Percentiles rank a stretch among this genome's conserved stretches.
Conservation (phyloP, 2,888 invertebrate genomes). For the Entomobrya proxima region DNA sequence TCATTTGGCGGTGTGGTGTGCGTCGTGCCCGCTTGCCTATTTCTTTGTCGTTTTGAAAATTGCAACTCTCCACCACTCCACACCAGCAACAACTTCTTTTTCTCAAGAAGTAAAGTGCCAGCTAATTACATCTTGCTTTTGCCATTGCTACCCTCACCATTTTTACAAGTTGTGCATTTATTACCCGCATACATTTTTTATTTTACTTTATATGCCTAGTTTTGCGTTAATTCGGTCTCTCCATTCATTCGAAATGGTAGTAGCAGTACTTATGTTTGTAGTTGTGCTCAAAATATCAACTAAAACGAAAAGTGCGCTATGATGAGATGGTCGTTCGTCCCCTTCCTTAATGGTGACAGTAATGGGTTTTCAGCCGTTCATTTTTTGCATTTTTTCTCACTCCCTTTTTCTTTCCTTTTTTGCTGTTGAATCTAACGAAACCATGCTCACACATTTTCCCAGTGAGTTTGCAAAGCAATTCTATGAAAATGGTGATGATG, state of each 20-base stretch:
- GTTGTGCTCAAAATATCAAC: not conserved
- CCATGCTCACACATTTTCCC: constrained; percentile 23
- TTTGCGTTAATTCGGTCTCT: not conserved
- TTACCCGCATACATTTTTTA: constrained; percentile 30
- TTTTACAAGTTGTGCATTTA: not conserved
- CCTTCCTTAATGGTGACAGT: constrained; percentile 68
- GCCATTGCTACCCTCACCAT: not conserved
- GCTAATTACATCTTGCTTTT: constrained; percentile 58
- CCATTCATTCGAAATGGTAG: constrained; percentile 23
- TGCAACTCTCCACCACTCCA: constrained; percentile 16
- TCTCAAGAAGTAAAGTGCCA: constrained; percentile 53
- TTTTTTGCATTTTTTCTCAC: constrained; percentile 60
- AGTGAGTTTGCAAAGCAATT: constrained; percentile 61
- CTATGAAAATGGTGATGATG: constrained; percentile 56
- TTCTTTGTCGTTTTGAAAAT: constrained; percentile 11
- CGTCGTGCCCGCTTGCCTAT: not conserved
- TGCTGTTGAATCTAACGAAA: not conserved
- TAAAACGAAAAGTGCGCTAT: constrained; percentile 37
- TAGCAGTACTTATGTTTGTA: not conserved
- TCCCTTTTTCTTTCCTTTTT: constrained; percentile 9
- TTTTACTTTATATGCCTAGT: not conserved
- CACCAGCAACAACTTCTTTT: not conserved
- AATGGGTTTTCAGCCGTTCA: constrained; percentile 71
- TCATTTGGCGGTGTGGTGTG: not conserved
- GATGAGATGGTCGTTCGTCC: constrained; percentile 65